phyloP scores from a whole-genome alignment of 35 echinoderm and acorn worm species.

The Antedon bifida region DNA sequence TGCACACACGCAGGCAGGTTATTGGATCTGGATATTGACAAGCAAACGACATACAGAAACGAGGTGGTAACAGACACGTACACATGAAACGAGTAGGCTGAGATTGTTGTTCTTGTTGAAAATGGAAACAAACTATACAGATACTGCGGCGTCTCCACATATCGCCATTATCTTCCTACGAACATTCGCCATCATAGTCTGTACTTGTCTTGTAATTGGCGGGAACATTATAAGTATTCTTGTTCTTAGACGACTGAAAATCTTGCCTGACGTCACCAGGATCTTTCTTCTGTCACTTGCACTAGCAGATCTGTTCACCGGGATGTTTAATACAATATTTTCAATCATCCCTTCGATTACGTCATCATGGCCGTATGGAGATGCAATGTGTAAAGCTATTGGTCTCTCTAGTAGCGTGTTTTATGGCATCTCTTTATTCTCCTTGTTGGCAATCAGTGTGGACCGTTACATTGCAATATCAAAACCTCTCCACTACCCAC shows the following conservation, averaged over 20 bases:
- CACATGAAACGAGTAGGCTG: too few relatives aligned
- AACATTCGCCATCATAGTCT: background rate
- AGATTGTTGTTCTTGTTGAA: too few relatives aligned
- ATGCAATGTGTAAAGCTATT: background rate
- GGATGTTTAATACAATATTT: background rate
- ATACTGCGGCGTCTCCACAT: background rate
- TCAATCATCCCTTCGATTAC: background rate
- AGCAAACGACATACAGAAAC: too few relatives aligned
- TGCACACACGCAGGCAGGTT: too few relatives aligned
- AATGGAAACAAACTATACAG: background rate
- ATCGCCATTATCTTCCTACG: background rate
- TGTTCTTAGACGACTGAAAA: background rate
- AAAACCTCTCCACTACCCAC: background rate
- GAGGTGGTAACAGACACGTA: too few relatives aligned
- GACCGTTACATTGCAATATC: background rate
- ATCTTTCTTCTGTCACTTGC: background rate
- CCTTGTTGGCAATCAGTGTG: background rate
- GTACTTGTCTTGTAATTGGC: background rate
- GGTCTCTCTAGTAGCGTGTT: background rate
- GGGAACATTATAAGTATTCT: background rate
- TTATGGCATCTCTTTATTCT: background rate
- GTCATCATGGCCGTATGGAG: background rate
- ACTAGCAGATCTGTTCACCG: background rate
- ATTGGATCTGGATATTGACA: too few relatives aligned
- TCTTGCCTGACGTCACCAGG: background rate